A percentile compares a stretch with the other conserved stretches of the same genome.
Conservation (phyloP, 1,140 invertebrate species). For the Elysia chlorotica region DNA sequence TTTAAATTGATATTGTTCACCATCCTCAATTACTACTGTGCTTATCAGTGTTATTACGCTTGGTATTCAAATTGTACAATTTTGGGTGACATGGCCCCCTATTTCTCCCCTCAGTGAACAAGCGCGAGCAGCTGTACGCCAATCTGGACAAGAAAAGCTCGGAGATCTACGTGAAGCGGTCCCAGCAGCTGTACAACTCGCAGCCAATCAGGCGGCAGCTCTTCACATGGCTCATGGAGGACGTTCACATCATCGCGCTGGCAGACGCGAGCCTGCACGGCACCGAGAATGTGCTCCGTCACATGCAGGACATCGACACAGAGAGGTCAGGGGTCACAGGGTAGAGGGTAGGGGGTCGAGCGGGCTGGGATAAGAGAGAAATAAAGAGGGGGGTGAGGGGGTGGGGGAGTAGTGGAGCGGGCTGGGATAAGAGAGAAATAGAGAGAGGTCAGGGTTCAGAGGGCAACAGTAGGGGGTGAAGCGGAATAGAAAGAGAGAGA, state of each 20-base stretch:
- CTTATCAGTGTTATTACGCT: no score
- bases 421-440: neutral
- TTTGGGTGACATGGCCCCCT: no score
- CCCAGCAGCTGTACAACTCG: conserved; percentile 74
- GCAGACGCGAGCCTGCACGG: conserved; percentile 87
- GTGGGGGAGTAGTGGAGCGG: neutral
- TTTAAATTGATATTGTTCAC: no score
- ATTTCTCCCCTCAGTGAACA: conserved; percentile 54
- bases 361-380: neutral
- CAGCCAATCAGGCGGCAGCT: conserved; percentile 75
- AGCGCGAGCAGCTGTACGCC: conserved; percentile 84
- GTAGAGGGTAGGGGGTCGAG: neutral
- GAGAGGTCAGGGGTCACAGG: conserved; percentile 65
- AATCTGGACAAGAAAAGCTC: conserved; percentile 87
- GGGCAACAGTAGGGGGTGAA: no score
- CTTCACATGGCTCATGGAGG: conserved; percentile 77
- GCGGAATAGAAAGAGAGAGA: no score
- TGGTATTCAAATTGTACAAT: no score
- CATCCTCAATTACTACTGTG: no score
- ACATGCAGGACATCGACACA: conserved; percentile 79
- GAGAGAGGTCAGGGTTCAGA: neutral
- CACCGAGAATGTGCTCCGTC: conserved; percentile 74
- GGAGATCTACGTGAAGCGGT: conserved; percentile 93
- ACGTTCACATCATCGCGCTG: conserved; percentile 75
- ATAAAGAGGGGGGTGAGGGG: neutral